A percentile compares a stretch with the other conserved stretches of the same genome.
phyloP scores from a whole-genome alignment of 2,888 invertebrate genomes.

The Chrysolina americana region DNA sequence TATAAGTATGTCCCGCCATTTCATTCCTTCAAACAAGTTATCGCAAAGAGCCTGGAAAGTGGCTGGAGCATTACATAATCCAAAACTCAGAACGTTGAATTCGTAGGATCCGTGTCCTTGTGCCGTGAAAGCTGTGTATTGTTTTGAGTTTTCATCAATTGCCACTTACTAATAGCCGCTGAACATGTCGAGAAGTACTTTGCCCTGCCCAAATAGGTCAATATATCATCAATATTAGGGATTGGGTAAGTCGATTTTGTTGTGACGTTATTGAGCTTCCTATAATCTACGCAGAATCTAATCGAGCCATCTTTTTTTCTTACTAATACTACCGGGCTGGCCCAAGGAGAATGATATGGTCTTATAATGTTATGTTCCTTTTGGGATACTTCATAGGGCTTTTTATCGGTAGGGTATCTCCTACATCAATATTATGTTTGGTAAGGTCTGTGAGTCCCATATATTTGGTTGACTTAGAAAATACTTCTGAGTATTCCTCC shows the following conservation, averaged over 20 bases:
- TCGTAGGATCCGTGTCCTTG: not conserved
- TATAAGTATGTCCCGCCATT: not conserved
- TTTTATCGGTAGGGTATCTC: slow-evolving; percentile 42
- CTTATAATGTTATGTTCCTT: slow-evolving; percentile 37
- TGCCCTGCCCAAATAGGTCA: not conserved
- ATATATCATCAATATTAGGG: slow-evolving; percentile 20
- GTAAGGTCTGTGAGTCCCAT: slow-evolving; percentile 40
- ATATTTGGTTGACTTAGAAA: slow-evolving; percentile 27
- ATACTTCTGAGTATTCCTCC: slow-evolving; percentile 33
- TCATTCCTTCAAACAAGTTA: too few relatives aligned
- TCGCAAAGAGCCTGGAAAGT: not conserved
- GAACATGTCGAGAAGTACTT: too few relatives aligned
- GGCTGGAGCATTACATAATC: not conserved
- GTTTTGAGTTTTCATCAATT: not conserved
- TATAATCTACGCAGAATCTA: slow-evolving; percentile 1
- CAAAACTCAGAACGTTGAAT: slow-evolving; percentile 6
- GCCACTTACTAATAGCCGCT: too few relatives aligned
- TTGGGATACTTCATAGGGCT: slow-evolving; percentile 42
- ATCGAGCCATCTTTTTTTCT: slow-evolving; percentile 39
- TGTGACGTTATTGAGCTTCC: slow-evolving; percentile 25
- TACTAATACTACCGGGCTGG: slow-evolving; percentile 36
- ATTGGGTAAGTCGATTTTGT: slow-evolving; percentile 12
- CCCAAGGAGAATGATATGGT: slow-evolving; percentile 34
- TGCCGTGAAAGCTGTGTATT: not conserved
- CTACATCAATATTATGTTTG: slow-evolving; percentile 44